Evolutionary conservation across 1,140 invertebrate species (phyloP), one percentile per base, ranked within the genome.

Genomic region (Muscidifurax raptorellus): DNA sequence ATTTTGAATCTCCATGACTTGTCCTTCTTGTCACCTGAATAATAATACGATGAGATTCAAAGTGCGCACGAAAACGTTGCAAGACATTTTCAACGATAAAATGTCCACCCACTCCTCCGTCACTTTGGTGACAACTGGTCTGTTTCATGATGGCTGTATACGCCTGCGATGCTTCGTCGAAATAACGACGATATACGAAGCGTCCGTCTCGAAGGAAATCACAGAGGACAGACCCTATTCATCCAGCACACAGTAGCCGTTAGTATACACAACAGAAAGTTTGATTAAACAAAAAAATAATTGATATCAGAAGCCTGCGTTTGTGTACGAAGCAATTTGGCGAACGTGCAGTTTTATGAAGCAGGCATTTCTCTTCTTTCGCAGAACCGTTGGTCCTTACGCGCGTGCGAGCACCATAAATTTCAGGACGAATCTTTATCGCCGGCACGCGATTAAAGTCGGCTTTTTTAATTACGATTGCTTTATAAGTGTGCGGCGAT

Each of bases 191-290:
- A 87, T 93, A 72, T 93, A 93, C 77, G 88, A 87, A 40, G 88
- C 90, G 36, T 90, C 90, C 0, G 88, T 86, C 7, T 89, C 91
- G 40, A 86, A 90, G 3, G 90, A 91, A 22, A 88, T 93, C 28
- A 87, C 86, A 22, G 91, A 92, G 79, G 92, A 92, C 27, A 87
- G 86, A 4, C 92, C 92, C 1, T 89, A 90, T 44, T 90, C 92
- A 36, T 90, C 91, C 2, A 93, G 92, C 91, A 0, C 91, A 91
- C 30, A 91, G 89, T 77, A 88, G 88, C 32, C 89, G 92, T 93
- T 86, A 92, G 92, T 92, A 86, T 36, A 81, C 13, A 74, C 1
- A 7, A 4, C 6, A 59, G n/a, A 1, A n/a, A 59, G 0, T 2
- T 40, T 40, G 36, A n/a, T n/a, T n/a, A n/a, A n/a, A n/a, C n/a